Base-by-base conservation (phyloP, 2,113 vertebrate species). In the Alethe castanea region DNA sequence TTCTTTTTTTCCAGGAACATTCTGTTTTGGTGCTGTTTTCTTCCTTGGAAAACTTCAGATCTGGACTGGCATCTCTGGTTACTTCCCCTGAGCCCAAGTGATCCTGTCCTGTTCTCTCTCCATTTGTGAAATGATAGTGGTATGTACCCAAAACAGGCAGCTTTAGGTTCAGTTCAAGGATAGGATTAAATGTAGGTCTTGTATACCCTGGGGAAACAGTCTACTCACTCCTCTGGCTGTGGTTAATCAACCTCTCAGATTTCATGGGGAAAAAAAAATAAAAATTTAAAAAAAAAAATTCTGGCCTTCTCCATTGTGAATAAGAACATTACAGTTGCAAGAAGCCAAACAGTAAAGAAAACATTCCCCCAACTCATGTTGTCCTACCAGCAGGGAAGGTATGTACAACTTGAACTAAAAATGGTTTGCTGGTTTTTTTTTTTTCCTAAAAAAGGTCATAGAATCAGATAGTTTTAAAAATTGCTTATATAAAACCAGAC, bases 321-420 rank as follows among this genome's bases (percentile, higher is more conserved):
- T 77, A 62, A 82, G 79, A 90, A 83, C 79, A 80, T 13, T 54
- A 59, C 42, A 72, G 59, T n/a, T 77, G 36, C 53, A 47, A 93
- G 59, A 88, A 92, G 79, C 45, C 85, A 77, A 94, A 76, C 28
- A 93, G 71, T 54, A 93, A 92, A 92, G 85, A 94, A 94, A 92
- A 94, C 31, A 77, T 83, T 86, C 81, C 29, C 29, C 54, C 79
- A 85, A 66, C 76, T 81, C 42, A 18, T 24, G 66, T 56, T 86
- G 56, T 90, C 73, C 79, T 77, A 92, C 65, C 71, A 86, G 45
- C 29, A 77, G 35, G 14, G 35, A 92, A 62, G 25, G 11, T 72
- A 92, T 42, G 66, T 45, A 92, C 70, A 81, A 67, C n/a, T 84
- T 31, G 8, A 90, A 74, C 28, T 88, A 65, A 24, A 3, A 71